A percentile compares a stretch with the other conserved stretches of the same genome.
Conservation (phyloP, 2,888 invertebrate genomes). For the Meteorus colon region DNA sequence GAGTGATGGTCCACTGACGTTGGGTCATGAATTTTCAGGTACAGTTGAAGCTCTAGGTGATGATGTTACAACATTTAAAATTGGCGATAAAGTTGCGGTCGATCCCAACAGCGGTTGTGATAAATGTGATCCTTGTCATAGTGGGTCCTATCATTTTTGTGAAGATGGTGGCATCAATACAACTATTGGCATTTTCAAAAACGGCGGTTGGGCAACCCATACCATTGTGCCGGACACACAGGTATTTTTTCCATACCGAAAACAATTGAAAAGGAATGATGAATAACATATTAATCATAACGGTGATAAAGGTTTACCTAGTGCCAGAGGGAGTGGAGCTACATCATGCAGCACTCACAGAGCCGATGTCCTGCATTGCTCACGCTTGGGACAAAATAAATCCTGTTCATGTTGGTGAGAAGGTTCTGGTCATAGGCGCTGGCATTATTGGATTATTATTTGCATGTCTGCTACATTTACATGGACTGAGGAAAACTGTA, state of each 20-base stretch:
- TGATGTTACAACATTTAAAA: slow-evolving; percentile 75
- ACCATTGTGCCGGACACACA: slow-evolving; percentile 78
- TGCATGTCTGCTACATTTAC: slow-evolving; percentile 79
- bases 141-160: slow-evolving; percentile 80
- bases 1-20: slow-evolving; percentile 74
- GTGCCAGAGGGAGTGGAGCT: slow-evolving; percentile 64
- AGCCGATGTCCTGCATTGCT: slow-evolving; percentile 82
- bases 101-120: slow-evolving; percentile 82
- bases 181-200: slow-evolving; percentile 79
- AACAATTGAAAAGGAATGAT: neutral
- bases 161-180: slow-evolving; percentile 77
- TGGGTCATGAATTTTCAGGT: slow-evolving; percentile 84
- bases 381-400: slow-evolving; percentile 81
- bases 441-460: slow-evolving; percentile 84
- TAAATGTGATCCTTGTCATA: slow-evolving; percentile 78
- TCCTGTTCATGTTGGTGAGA: slow-evolving; percentile 78
- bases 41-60: slow-evolving; percentile 77
- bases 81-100: slow-evolving; percentile 80
- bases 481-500: slow-evolving; percentile 80
- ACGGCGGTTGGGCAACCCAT: slow-evolving; percentile 84
- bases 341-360: slow-evolving; percentile 78
- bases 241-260: slow-evolving; percentile 65
- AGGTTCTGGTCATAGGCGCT: slow-evolving; percentile 80
- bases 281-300: too few relatives aligned
- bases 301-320: slow-evolving; percentile 56